Conservation (phyloP, 2,113 vertebrate genomes). For the Sceloporus tristichus region DNA sequence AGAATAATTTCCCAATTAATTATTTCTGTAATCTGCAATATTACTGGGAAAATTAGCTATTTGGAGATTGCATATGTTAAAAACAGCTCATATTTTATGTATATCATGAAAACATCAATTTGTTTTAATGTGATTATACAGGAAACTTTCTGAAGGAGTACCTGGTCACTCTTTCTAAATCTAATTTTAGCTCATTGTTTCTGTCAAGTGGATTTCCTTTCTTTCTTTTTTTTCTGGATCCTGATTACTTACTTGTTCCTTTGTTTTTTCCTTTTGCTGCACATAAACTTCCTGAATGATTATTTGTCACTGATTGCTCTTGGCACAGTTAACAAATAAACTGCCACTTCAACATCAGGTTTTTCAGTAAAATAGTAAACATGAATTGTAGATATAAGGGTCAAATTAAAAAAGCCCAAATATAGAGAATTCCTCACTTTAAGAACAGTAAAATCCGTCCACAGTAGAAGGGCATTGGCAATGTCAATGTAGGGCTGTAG, state of each 20-base stretch:
- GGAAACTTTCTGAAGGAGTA: neutral
- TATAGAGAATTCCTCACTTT: neutral
- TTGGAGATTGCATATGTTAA: neutral
- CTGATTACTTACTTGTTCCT: neutral
- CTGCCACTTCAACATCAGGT: neutral
- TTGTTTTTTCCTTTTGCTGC: slow-evolving; percentile 1
- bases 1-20: neutral
- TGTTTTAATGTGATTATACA: neutral
- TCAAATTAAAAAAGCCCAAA: neutral
- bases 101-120: neutral
- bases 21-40: neutral
- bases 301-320: neutral
- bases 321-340: neutral
- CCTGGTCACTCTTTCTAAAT: slow-evolving; percentile 15
- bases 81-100: slow-evolving; percentile 1
- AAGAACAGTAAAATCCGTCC: neutral
- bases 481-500: neutral
- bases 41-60: neutral
- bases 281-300: neutral
- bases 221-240: neutral
- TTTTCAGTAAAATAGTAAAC: neutral
- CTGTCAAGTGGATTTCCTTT: slow-evolving; percentile 7
- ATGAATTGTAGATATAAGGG: neutral
- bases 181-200: neutral
- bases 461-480: neutral